Percentiles rank a stretch among this genome's conserved stretches.
Conservation (phyloP, 1,140 invertebrate genomes). For the Procambarus virginalis region DNA sequence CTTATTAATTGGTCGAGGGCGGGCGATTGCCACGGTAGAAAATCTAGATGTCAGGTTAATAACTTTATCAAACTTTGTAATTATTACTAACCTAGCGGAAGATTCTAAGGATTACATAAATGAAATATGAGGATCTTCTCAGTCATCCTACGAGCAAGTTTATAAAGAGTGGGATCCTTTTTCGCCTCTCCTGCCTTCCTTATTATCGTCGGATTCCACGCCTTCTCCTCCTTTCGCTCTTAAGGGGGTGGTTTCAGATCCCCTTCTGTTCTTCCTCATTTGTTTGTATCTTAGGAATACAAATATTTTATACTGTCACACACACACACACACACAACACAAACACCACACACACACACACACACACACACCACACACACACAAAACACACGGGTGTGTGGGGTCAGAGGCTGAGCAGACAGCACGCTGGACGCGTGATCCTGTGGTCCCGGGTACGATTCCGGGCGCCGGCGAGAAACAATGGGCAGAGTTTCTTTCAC, state of each 20-base stretch:
- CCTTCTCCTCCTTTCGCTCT: not conserved
- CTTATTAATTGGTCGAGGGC: conserved; percentile 66
- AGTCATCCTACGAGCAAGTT: conserved; percentile 24
- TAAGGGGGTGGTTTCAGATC: not conserved
- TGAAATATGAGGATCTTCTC: conserved; percentile 57
- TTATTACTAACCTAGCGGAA: conserved; percentile 61
- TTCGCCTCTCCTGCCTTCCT: not conserved
- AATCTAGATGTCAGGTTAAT: conserved; percentile 60
- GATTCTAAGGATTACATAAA: conserved; percentile 46
- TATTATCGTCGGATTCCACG: conserved; percentile 18
- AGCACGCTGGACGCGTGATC: too few relatives aligned
- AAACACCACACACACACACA: too few relatives aligned
- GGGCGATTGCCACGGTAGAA: conserved; percentile 46
- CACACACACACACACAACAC: too few relatives aligned
- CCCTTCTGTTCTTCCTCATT: not conserved
- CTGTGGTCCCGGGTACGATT: too few relatives aligned
- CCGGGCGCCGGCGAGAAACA: too few relatives aligned
- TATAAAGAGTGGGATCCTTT: conserved; percentile 24
- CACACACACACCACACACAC: too few relatives aligned
- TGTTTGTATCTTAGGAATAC: too few relatives aligned
- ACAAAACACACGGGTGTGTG: too few relatives aligned
- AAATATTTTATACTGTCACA: too few relatives aligned
- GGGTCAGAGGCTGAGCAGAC: too few relatives aligned
- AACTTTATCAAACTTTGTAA: conserved; percentile 66
- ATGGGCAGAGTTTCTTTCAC: too few relatives aligned